Base-by-base conservation (phyloP, 2,888 invertebrate species). In the Campaea margaritaria region DNA sequence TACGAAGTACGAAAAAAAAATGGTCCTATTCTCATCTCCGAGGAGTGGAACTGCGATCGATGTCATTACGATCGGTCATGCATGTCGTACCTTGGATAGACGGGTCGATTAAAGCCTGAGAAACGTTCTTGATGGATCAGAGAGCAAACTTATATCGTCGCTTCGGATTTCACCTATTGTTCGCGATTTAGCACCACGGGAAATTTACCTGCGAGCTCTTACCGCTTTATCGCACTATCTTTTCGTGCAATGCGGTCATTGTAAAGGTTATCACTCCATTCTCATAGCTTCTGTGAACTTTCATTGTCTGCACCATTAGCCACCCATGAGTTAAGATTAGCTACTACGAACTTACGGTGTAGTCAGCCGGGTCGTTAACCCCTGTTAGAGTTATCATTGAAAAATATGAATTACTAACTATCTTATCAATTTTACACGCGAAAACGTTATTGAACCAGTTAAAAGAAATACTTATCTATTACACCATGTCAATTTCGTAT, bases 141-240 rank as follows among this genome's bases (percentile, higher is more conserved):
- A 72, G 71, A 58, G 67, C 76, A 74, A 69, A 75, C 72, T 77
- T 78, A 68, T 74, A 68, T 70, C 72, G 75, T 76, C 76, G 77
- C 74, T 74, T 79, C 74, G 61, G 75, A 77, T 87, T 90, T 90
- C 89, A 82, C 88, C 87, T 84, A 90, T 90, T 90, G 89, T 90
- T 88, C 83, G 73, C 67, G 71, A 74, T 77, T 81, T 78, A 72
- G 72, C 76, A 73, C 68, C 75, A 75, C 76, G 79, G 73, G 76
- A 77, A 74, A 73, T 65, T 68, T 73, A 74, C 73, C 72, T 82
- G 85, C 76, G 81, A 81, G 81, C 73, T 74, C 74, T 72, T 73
- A 48, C 64, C 64, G 68, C 66, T 74, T 74, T 81, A 77, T 77
- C 78, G 72, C 76, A 69, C 71, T 76, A 81, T 79, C 79, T 81